A percentile compares a stretch with the other conserved stretches of the same genome.
These are phyloP conservation scores for Hiodon tergisus DNA, from an alignment of 2,113 vertebrate species.

Conservation along the genomic window DNA sequence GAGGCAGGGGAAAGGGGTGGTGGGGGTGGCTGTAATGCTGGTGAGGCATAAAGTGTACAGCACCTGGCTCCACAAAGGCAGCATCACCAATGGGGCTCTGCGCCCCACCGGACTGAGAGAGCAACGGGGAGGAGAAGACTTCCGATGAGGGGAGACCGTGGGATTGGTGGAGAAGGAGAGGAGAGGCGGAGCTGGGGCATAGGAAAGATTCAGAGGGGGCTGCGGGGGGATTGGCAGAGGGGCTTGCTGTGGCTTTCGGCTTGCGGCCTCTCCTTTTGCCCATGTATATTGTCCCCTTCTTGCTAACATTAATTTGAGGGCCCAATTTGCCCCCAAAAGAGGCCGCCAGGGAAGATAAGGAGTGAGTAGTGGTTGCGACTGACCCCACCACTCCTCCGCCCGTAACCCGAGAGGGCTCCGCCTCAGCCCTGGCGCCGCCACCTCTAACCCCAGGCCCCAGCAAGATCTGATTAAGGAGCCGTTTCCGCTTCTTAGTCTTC, in stretches of 20 bases:
- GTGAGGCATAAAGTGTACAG: conserved; percentile 77
- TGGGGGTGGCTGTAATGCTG: conserved; percentile 59
- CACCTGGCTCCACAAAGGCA: conserved; percentile 88
- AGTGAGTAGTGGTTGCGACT: conserved; percentile 68
- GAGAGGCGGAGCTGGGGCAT: conserved; percentile 61
- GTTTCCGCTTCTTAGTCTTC: conserved; percentile 93
- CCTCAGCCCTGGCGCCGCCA: conserved; percentile 33
- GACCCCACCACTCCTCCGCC: conserved; percentile 35
- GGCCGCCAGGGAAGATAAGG: conserved; percentile 84
- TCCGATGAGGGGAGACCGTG: conserved; percentile 63
- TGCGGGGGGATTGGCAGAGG: conserved; percentile 30
- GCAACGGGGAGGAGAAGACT: conserved; percentile 81
- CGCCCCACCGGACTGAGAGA: conserved; percentile 86
- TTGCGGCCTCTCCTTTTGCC: conserved; percentile 94
- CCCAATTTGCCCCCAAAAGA: conserved; percentile 85
- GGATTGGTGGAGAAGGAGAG: conserved; percentile 60
- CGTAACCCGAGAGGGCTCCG: conserved; percentile 46
- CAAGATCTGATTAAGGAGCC: conserved; percentile 90
- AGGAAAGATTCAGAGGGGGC: conserved; percentile 58
- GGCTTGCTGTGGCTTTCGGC: conserved; percentile 67
- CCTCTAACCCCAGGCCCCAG: conserved; percentile 50
- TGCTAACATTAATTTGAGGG: conserved; percentile 97
- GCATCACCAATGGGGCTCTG: conserved; percentile 93
- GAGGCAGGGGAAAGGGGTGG: conserved; percentile 61
- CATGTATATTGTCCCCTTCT: conserved; percentile 98